Conservation (phyloP, 2,888 invertebrate species). For the Eurytoma adleriae region DNA sequence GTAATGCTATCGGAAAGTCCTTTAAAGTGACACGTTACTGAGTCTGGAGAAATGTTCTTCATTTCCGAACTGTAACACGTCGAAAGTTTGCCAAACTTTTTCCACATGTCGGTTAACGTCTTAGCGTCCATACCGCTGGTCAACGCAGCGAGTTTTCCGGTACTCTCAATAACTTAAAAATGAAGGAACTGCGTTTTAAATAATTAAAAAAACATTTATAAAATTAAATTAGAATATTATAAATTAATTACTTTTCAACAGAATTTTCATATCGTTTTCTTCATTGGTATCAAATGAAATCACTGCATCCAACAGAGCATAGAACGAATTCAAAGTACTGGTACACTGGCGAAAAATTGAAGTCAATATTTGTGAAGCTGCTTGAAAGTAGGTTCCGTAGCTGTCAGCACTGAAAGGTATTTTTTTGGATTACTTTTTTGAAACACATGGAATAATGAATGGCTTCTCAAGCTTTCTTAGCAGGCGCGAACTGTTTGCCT, state of each 20-base stretch:
- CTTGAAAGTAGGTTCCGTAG: constrained; percentile 63
- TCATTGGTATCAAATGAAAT: constrained; percentile 63
- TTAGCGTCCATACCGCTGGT: constrained; percentile 66
- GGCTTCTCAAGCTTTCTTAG: too few species aligned
- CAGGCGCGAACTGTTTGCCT: too few species aligned
- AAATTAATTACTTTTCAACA: constrained; percentile 61
- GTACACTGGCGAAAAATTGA: constrained; percentile 66
- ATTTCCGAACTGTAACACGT: constrained; percentile 57
- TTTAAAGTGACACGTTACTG: constrained; percentile 60
- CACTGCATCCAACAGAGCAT: constrained; percentile 63
- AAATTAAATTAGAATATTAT: neutral
- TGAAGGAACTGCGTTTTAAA: neutral
- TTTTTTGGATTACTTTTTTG: neutral
- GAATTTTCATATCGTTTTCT: constrained; percentile 62
- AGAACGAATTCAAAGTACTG: constrained; percentile 65
- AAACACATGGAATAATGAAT: too few species aligned
- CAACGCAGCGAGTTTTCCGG: constrained; percentile 65
- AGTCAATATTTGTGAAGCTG: constrained; percentile 62
- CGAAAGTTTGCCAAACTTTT: constrained; percentile 67
- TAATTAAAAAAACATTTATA: neutral
- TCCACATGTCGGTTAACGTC: constrained; percentile 68
- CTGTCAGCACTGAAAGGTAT: constrained; percentile 62
- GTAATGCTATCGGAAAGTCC: constrained; percentile 60
- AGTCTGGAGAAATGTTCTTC: constrained; percentile 54
- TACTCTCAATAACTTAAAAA: constrained; percentile 62